Evolutionary conservation across 2,113 vertebrate genomes (phyloP), one percentile per base, ranked within the genome.

Genomic region (Melanocharis versteri): DNA sequence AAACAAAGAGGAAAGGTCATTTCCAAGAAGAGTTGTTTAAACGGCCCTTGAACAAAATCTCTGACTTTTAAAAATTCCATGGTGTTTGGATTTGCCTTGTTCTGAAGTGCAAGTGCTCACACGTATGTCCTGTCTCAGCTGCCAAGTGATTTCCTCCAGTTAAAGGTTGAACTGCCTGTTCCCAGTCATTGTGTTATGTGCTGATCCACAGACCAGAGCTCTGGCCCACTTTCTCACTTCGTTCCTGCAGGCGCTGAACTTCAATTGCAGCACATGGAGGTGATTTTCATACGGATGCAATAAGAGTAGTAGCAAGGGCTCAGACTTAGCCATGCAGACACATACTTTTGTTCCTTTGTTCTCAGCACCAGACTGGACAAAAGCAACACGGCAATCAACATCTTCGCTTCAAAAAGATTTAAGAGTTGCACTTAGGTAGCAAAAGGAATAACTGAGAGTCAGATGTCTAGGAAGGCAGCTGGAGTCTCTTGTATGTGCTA

Each of bases 81-180:
- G 1, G 1, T 62, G 28, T 54, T 80, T 57, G 44, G 26, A 58
- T 78, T 82, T 42, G 10, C 10, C 6, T 61, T 93, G 23, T 26
- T 88, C 30, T 57, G 12, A 79, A 70, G 13, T 4, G 6, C 20
- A 66, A 35, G 31, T 48, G 3, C 10, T 91, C 21, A 28, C 8
- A 48, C 0, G 0, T 33, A 40, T 23, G 21, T 75, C 28, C 35
- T 54, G 15, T 45, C 35, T 50, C 61, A 48, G 9, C n/a, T 53
- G 45, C 35, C 15, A 24, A 33, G 27, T 35, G 37, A 73, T 65
- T 85, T 78, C 21, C 40, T 22, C 31, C 17, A 23, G 23, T 26
- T 51, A 22, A 68, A 81, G 4, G 3, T 3, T 50, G 64, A 65
- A 35, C 12, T 30, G 9, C 44, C n/a, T 64, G 19, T 54, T 87